Conservation (phyloP, 2,113 vertebrate genomes). For the Artemisiospiza belli region DNA sequence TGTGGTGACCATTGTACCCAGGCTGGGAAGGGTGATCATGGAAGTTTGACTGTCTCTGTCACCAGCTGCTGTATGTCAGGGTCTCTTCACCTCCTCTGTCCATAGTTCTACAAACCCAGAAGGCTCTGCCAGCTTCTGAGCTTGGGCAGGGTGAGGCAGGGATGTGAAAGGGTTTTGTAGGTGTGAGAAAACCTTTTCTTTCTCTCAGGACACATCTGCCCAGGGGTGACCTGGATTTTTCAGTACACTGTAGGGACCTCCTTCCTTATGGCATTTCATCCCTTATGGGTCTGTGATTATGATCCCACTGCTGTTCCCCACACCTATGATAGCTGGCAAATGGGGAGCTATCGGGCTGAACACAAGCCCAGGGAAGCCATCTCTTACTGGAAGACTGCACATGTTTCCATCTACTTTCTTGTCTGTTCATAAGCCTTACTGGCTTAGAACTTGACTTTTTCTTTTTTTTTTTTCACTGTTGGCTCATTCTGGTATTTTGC, state of each 20-base stretch:
- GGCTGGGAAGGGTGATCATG: accelerated
- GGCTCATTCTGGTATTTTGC: not conserved
- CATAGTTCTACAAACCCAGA: not conserved
- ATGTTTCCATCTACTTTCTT: not conserved
- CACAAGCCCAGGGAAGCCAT: not conserved
- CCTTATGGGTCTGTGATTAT: not conserved
- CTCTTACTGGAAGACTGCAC: not conserved
- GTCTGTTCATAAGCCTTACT: not conserved
- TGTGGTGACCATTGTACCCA: accelerated
- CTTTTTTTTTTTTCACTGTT: not conserved
- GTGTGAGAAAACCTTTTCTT: not conserved
- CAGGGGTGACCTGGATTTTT: not conserved
- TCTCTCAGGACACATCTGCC: not conserved
- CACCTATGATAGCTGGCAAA: not conserved
- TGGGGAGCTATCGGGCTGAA: not conserved
- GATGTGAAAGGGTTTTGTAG: not conserved
- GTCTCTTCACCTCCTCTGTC: not conserved
- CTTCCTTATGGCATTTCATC: not conserved
- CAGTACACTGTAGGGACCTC: not conserved
- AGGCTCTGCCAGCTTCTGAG: not conserved
- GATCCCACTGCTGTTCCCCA: not conserved
- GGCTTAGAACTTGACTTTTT: not conserved
- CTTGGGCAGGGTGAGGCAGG: not conserved
- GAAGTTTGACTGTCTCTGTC: not conserved
- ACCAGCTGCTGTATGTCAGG: not conserved